A percentile compares a stretch with the other conserved stretches of the same genome.
These are phyloP conservation scores for Himalopsyche japonica DNA, from an alignment of 2,888 invertebrate genomes.

Conservation along the genomic window DNA sequence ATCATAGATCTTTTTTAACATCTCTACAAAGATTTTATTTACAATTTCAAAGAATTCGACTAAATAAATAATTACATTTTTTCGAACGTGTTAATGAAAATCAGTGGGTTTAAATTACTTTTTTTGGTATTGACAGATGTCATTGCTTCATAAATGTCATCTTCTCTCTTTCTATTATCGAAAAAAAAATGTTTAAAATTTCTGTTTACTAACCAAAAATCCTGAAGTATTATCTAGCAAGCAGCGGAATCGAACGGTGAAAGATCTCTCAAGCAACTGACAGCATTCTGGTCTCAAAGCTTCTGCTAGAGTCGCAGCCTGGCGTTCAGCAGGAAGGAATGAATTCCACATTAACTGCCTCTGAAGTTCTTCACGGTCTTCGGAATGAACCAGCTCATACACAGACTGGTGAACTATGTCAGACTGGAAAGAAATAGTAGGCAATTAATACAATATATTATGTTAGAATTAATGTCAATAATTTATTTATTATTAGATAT, in stretches of 20 bases:
- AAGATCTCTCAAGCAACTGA: conserved; percentile 91
- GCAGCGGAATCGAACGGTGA: conserved; percentile 98
- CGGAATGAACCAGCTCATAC: conserved; percentile 98
- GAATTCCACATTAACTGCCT: conserved; percentile 94
- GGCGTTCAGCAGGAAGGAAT: conserved; percentile 80
- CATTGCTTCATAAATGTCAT: too few species aligned
- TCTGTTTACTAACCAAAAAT: conserved; percentile 72
- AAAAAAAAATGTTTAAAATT: too few species aligned
- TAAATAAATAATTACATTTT: too few species aligned
- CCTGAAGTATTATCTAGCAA: conserved; percentile 99
- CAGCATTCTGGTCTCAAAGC: conserved; percentile 86
- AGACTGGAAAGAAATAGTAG: conserved; percentile 72
- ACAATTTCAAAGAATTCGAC: too few species aligned
- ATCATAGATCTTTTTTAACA: too few species aligned
- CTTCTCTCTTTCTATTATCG: too few species aligned
- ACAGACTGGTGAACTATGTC: conserved; percentile 99
- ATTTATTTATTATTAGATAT: too few species aligned
- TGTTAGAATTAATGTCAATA: too few species aligned
- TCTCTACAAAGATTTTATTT: too few species aligned
- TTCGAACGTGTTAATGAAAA: too few species aligned
- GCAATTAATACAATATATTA: too few species aligned
- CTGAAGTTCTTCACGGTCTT: conserved; percentile 97
- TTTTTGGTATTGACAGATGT: background rate
- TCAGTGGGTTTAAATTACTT: background rate
- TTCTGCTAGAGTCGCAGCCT: conserved; percentile 78